Base-by-base conservation (phyloP, 2,888 invertebrate species). In the Bursaphelenchus okinawaensis region DNA sequence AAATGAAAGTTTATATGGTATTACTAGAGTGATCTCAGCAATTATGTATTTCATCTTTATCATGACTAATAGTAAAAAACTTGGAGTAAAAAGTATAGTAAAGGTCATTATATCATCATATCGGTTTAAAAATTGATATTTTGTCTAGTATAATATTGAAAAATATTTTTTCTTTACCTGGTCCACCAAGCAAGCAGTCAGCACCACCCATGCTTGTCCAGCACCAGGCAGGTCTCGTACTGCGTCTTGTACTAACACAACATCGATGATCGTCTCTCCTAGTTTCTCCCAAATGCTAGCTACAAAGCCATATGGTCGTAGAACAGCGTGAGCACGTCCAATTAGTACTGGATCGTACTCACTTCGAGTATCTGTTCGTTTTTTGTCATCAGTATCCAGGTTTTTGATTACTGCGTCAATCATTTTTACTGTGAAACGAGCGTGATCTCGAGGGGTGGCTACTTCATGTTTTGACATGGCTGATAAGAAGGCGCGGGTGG, bases 141-240 rank as follows among this genome's bases (percentile, higher is more conserved):
- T n/a, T n/a, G n/a, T 23, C 16, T n/a, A 7, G 7, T 61, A 16
- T 65, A 6, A 28, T 8, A 28, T 62, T 24, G 26, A 62, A 63
- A 62, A n/a, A 20, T 8, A 20, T 61, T 61, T 24, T 26, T 16
- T 9, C 27, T 57, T 58, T 67, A 73, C 75, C 67, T 80, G 81
- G 69, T 81, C 81, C 12, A 81, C 76, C 4, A 81, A 52, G 65
- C 81, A 81, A 0, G 81, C 81, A 0, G 79, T 80, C 62, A 81
- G 69, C 20, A 81, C 76, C 6, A 81, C 81, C 81, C 81, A 81
- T 2, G 81, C 81, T 51, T 81, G 81, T 7, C 79, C 79, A 24
- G 81, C 81, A 20, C 81, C 81, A 1, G 81, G 80, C 26, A 81
- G 68, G 58, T 80, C 80, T 50, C 80, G 52, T 6, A 80, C 80